A percentile compares a stretch with the other conserved stretches of the same genome.
phyloP scores from a whole-genome alignment of 2,888 invertebrate genomes.

The Harmothoe impar region DNA sequence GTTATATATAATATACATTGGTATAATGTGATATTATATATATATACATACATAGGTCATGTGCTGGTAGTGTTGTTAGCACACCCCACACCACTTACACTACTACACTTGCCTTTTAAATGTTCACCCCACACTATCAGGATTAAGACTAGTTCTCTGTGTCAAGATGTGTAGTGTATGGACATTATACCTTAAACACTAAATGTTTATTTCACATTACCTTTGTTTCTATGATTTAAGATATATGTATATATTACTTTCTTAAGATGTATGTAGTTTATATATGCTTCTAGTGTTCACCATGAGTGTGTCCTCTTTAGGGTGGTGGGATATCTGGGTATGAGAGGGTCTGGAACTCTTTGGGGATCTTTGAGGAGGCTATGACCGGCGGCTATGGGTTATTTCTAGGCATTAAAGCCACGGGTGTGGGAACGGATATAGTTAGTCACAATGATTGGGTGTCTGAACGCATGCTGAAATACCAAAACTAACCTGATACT shows the following conservation, averaged over 20 bases:
- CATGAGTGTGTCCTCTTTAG: neutral
- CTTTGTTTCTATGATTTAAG: neutral
- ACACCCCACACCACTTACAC: neutral
- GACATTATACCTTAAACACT: no score
- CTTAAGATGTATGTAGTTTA: neutral
- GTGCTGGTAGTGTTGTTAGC: neutral
- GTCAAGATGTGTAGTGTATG: no score
- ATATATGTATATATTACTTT: neutral
- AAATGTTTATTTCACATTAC: no score
- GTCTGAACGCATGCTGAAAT: no score
- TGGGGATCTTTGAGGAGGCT: no score
- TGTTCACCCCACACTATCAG: neutral
- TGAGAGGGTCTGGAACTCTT: no score
- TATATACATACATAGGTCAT: conserved; percentile 20
- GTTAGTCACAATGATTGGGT: no score
- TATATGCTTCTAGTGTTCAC: neutral
- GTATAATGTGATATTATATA: conserved; percentile 24
- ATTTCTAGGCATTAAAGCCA: no score
- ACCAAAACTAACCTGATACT: no score
- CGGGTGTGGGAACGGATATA: no score
- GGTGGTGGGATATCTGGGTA: neutral
- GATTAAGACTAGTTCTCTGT: no score
- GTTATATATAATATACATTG: conserved; percentile 46
- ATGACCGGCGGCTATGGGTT: no score
- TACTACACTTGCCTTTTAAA: neutral